Percentiles rank a stretch among this genome's conserved stretches.
Evolutionary conservation across 2,888 invertebrate genomes (phyloP).

Genomic region (Mactromeris polynyma): DNA sequence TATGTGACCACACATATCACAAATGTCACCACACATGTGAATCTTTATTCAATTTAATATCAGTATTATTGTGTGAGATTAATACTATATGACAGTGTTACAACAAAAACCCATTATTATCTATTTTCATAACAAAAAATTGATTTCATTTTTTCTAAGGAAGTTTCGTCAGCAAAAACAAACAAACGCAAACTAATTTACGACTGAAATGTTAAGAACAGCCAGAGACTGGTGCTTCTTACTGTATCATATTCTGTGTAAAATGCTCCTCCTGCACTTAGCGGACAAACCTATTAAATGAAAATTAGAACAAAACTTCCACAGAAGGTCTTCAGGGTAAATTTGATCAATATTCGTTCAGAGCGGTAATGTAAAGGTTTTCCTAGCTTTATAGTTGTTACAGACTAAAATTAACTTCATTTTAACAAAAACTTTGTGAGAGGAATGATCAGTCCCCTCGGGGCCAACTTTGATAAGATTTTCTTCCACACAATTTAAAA

Average conservation of each 20-base stretch:
- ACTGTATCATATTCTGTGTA: background rate
- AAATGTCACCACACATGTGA: too few relatives aligned
- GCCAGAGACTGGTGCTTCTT: too few relatives aligned
- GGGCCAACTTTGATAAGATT: conserved; percentile 8
- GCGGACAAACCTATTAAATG: background rate
- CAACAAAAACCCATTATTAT: too few relatives aligned
- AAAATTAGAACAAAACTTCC: background rate
- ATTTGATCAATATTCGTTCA: conserved; percentile 2
- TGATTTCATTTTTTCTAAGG: too few relatives aligned
- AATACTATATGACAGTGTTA: too few relatives aligned
- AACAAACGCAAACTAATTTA: too few relatives aligned
- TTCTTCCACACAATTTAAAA: conserved; percentile 4
- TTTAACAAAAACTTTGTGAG: background rate
- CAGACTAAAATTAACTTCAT: conserved; percentile 22
- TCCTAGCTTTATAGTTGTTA: background rate
- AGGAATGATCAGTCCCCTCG: background rate
- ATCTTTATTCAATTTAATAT: too few relatives aligned
- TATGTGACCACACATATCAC: too few relatives aligned
- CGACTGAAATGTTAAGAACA: too few relatives aligned
- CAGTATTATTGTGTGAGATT: too few relatives aligned
- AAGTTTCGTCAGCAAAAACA: too few relatives aligned
- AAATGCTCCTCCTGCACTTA: background rate
- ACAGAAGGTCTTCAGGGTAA: background rate
- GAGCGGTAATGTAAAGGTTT: background rate
- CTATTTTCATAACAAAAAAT: too few relatives aligned